Conservation (phyloP, 2,888 invertebrate species). For the Aporophyla nigra region DNA sequence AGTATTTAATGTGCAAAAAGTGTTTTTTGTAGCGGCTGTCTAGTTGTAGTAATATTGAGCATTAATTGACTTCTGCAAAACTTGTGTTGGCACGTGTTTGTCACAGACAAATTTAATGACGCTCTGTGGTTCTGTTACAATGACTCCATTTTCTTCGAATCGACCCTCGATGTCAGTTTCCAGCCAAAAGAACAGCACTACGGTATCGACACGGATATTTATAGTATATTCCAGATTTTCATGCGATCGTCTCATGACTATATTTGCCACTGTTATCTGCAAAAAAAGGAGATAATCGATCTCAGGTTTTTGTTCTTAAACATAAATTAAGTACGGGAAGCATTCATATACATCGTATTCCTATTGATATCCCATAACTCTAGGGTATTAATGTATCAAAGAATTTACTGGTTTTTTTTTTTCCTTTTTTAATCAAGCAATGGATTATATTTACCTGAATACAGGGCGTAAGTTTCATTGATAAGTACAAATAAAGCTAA, state of each 20-base stretch:
- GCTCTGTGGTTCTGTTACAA: conserved; percentile 79
- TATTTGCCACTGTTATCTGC: conserved; percentile 77
- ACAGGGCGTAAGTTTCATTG: no score
- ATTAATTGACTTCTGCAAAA: conserved; percentile 77
- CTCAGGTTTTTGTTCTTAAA: neutral
- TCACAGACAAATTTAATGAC: conserved; percentile 71
- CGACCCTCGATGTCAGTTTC: conserved; percentile 91
- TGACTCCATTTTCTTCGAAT: conserved; percentile 95
- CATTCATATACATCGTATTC: no score
- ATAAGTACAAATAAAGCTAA: no score
- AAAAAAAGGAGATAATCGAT: conserved; percentile 54
- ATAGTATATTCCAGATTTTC: conserved; percentile 71
- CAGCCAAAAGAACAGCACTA: conserved; percentile 94
- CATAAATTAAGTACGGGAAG: neutral
- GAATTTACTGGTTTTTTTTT: no score
- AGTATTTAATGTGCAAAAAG: neutral
- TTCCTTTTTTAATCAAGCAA: no score
- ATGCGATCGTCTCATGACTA: conserved; percentile 51
- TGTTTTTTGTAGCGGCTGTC: conserved; percentile 23
- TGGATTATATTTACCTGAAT: no score
- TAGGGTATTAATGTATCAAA: no score
- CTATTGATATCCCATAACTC: no score
- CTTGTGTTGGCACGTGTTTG: conserved; percentile 67
- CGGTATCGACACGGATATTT: conserved; percentile 83
- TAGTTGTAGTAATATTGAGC: conserved; percentile 81